Conservation (phyloP, 2,113 vertebrate genomes). For the Scytalopus superciliaris region DNA sequence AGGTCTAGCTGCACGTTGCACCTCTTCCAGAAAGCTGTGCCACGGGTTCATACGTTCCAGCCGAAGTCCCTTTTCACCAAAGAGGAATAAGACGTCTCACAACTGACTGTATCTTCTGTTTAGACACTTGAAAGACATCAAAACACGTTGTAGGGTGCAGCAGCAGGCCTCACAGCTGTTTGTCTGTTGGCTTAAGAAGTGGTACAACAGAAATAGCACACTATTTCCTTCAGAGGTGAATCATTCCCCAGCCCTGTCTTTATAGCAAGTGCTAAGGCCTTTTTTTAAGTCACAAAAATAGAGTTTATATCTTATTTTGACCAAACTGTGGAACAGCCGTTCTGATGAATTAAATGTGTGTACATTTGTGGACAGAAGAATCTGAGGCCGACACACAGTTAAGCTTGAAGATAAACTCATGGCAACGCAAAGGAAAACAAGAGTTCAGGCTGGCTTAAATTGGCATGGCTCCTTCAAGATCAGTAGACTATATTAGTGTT, state of each 20-base stretch:
- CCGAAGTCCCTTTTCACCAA: background rate
- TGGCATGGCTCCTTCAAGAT: background rate
- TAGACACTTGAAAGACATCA: background rate
- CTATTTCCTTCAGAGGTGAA: background rate
- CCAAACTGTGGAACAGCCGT: background rate
- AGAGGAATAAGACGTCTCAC: background rate
- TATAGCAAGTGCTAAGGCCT: background rate
- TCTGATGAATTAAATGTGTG: background rate
- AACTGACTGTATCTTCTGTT: background rate
- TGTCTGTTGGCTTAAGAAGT: background rate
- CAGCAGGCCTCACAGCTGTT: background rate
- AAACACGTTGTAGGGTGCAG: background rate
- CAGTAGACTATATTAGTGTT: background rate
- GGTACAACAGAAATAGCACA: background rate
- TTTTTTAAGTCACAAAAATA: background rate
- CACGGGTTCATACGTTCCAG: rapidly evolving
- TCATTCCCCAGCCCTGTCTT: background rate
- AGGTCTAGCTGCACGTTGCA: background rate
- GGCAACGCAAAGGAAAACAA: background rate
- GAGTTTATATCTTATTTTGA: background rate
- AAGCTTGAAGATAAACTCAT: background rate
- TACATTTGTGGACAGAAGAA: background rate
- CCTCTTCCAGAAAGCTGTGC: background rate
- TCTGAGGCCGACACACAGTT: background rate
- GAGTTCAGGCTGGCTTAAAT: background rate